Evolutionary conservation across 2,113 vertebrate species (phyloP), one percentile per base, ranked within the genome.

Genomic region (Tragulus kanchil): DNA sequence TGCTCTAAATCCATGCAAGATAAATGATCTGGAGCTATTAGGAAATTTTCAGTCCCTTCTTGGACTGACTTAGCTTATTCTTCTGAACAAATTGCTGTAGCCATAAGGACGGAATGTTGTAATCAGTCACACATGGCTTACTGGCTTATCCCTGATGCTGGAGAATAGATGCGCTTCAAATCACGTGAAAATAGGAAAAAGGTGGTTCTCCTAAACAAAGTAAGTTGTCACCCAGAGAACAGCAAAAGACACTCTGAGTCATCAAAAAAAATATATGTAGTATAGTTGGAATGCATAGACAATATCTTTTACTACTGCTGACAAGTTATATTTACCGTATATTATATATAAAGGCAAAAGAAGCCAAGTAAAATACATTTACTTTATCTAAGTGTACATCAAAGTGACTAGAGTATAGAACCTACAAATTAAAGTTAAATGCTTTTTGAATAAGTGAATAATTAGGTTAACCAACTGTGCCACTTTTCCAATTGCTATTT

Each of bases 21-120:
- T 92, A 93, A 97, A 85, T 56, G 36, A 88, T 96, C 45, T 93
- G 50, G 52, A 96, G 79, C 90, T 83, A 95, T 97, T 96, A 97
- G 73, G n/a, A n/a, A n/a, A n/a, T n/a, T n/a, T n/a, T n/a, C n/a
- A 17, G 26, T 28, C 2, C 85, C 36, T 67, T 94, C 14, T 84
- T 90, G 42, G 9, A 17, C 42, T 67, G 28, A 61, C 11, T 78
- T 28, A 19, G 21, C 1, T 86, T 75, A 28, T 8, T 54, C n/a
- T 82, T 50, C 21, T 96, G 25, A 95, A 64, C 19, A 42, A 36
- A 85, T 48, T 8, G 52, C 31, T 64, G 11, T 67, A 16, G 52
- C 54, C 16, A 85, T 21, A 89, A 58, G 21, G 15, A 73, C 45
- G 13, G 8, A 59, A 73, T n/a, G 2, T 26, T 90, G 3, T 94